These are phyloP conservation scores for Brachirus orientalis DNA, from an alignment of 2,113 vertebrate genomes.

Conservation along the genomic window DNA sequence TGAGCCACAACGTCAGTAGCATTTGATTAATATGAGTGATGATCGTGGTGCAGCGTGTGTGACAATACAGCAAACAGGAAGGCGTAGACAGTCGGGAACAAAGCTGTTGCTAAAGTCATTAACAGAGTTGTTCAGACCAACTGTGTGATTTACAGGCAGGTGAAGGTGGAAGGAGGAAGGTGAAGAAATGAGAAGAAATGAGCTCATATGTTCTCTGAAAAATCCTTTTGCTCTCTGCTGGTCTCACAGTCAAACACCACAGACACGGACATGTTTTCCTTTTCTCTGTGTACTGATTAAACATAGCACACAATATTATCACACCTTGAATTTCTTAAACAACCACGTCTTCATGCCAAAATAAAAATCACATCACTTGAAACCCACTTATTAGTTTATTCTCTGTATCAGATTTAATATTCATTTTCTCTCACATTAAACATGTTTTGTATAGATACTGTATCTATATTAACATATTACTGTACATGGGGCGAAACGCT, in stretches of 20 bases:
- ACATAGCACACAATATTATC: slow-evolving; percentile 62
- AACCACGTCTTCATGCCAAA: background rate
- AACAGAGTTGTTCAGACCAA: slow-evolving; percentile 39
- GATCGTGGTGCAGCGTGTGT: background rate
- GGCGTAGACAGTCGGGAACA: background rate
- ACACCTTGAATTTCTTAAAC: slow-evolving; percentile 19
- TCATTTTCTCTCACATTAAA: too few relatives aligned
- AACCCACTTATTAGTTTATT: too few relatives aligned
- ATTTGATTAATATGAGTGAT: background rate
- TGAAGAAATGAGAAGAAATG: slow-evolving; percentile 71
- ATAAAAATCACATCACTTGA: background rate
- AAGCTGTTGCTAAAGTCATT: slow-evolving; percentile 71
- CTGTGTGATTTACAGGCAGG: slow-evolving; percentile 70
- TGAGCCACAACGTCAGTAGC: background rate
- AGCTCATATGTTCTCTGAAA: slow-evolving; percentile 71
- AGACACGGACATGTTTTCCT: slow-evolving; percentile 54
- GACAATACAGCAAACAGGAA: slow-evolving; percentile 4
- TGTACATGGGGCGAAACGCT: background rate
- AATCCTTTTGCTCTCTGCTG: slow-evolving; percentile 63
- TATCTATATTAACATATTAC: background rate
- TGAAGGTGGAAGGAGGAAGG: too few relatives aligned
- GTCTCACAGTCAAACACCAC: slow-evolving; percentile 45
- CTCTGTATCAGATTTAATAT: too few relatives aligned
- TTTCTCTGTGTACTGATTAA: slow-evolving; percentile 56
- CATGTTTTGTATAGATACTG: too few relatives aligned